Base-by-base conservation (phyloP, 2,888 invertebrate species). In the Spilosoma lubricipeda region DNA sequence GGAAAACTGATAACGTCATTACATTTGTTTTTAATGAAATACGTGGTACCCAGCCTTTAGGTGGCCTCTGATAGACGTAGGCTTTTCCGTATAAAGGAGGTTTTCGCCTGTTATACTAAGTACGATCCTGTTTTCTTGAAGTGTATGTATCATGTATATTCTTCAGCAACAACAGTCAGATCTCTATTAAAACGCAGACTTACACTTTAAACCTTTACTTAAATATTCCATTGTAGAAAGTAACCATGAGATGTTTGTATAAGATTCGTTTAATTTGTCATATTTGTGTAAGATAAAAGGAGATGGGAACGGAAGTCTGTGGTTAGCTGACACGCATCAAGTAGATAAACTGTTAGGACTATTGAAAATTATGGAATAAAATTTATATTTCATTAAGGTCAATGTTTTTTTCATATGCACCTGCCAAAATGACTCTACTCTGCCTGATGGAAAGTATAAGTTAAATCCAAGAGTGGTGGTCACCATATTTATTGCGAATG, bases 301-400 rank as follows among this genome's bases (percentile, higher is more conserved):
- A 85, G 89, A 89, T 94, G 93, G 92, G 94, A 94, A 94, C 94
- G 94, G 94, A 94, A 94, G 94, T 91, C 85, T 70, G 81, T 81
- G 77, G 80, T 83, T 83, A 88, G 88, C 80, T 82, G 90, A 91
- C 93, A 89, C 86, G 88, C 90, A 92, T 93, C 93, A 91, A 82
- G 73, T 74, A 91, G 92, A 92, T 92, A 92, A 89, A 86, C 84
- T 79, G 77, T 75, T 75, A 84, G 75, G 78, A 81, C 67, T 80
- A 84, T 83, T 80, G 84, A 82, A 73, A 75, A 74, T 75, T 78
- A 69, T 67, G 73, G 59, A 64, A 70, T 59, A 74, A 42, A 65
- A n/a, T 71, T 68, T 71, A 66, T 67, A 13, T 48, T n/a, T n/a
- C n/a, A n/a, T n/a, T n/a, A n/a, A n/a, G n/a, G n/a, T n/a, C n/a